Percentiles rank a stretch among this genome's conserved stretches.
Evolutionary conservation across 2,888 invertebrate species (phyloP).

Genomic region (Eudasyphora cyanicolor): DNA sequence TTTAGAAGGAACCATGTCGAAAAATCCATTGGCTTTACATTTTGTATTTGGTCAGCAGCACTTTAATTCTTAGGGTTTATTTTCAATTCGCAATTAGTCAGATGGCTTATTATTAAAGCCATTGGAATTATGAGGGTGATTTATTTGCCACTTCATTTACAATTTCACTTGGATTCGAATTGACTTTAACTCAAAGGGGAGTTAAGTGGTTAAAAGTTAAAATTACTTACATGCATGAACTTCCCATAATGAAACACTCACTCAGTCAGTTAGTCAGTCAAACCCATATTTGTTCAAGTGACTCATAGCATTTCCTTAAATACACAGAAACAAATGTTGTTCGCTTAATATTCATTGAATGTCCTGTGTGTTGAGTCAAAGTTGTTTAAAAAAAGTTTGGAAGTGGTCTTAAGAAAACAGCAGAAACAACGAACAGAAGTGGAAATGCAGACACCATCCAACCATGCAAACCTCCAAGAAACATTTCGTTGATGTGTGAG

Average conservation of each 20-base stretch:
- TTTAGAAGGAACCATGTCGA: too few species aligned
- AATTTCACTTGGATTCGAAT: background rate
- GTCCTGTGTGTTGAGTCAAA: background rate
- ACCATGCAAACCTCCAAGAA: background rate
- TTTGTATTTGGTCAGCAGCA: too few species aligned
- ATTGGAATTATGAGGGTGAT: background rate
- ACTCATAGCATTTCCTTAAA: background rate
- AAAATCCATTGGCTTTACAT: background rate
- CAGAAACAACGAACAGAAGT: background rate
- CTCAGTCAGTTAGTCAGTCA: background rate
- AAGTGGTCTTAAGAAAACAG: background rate
- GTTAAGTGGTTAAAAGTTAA: background rate
- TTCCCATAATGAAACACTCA: background rate
- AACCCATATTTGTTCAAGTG: background rate
- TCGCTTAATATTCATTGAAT: background rate
- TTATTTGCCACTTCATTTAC: background rate
- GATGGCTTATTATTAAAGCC: background rate
- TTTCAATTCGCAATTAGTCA: too few species aligned
- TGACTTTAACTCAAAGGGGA: background rate
- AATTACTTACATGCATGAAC: background rate
- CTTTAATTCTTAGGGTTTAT: too few species aligned
- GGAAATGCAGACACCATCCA: background rate
- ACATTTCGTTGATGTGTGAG: background rate
- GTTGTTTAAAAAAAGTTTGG: background rate
- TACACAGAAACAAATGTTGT: background rate